Evolutionary conservation across 92 coral and sea anemone species (phyloP).

Genomic region (Isaurus tuberculatus): DNA sequence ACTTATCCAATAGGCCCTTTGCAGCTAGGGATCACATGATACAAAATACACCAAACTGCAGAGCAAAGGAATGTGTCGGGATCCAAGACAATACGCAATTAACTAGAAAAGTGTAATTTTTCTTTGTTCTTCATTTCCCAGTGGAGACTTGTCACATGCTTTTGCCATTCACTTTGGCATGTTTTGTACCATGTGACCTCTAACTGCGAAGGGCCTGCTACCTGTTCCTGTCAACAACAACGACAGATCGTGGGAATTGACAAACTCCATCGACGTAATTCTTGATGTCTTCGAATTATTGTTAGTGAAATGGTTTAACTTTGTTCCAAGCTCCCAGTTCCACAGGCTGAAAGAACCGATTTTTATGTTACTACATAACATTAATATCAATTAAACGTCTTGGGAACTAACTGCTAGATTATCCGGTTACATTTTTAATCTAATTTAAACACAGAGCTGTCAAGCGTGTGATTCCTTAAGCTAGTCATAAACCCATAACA

Average conservation of each 20-base stretch:
- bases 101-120: too few relatives aligned
- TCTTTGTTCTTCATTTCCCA: too few relatives aligned
- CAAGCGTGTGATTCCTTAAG: background rate
- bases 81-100: too few relatives aligned
- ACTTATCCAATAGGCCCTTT: too few relatives aligned
- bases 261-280: constrained; percentile 94
- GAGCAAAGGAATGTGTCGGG: too few relatives aligned
- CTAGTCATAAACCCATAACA: background rate
- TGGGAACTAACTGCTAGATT: background rate
- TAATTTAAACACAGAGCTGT: background rate
- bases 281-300: constrained; percentile 85
- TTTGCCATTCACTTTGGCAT: too few relatives aligned
- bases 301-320: constrained; percentile 80
- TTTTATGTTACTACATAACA: background rate
- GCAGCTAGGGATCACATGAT: too few relatives aligned
- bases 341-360: constrained; percentile 74
- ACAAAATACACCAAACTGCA: too few relatives aligned
- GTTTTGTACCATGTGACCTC: too few relatives aligned
- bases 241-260: constrained; percentile 92
- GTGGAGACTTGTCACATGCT: too few relatives aligned
- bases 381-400: background rate
- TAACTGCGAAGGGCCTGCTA: constrained; percentile 20
- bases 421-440: background rate
- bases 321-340: constrained; percentile 90
- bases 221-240: constrained; percentile 94